These are phyloP conservation scores for Porites lutea DNA, from an alignment of 64 coral and sea anemone species.

Conservation along the genomic window DNA sequence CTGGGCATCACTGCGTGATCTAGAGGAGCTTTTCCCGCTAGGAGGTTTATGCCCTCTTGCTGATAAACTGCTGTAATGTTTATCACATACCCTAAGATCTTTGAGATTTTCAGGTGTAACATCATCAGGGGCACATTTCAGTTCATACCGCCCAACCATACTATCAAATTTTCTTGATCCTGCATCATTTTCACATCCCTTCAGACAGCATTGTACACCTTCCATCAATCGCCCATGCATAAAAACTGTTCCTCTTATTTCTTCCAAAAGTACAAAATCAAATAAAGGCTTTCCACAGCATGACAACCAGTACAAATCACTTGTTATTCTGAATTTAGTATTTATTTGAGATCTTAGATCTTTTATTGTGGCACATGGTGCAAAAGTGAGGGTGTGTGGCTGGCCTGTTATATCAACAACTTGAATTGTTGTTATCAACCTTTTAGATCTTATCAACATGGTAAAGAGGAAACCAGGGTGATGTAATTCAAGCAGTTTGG, in stretches of 20 bases:
- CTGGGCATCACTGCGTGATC: background rate
- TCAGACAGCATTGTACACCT: background rate
- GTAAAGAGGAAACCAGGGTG: conserved; percentile 5
- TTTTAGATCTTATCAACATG: background rate
- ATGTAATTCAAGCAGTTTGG: conserved; percentile 17
- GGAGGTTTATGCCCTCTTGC: background rate
- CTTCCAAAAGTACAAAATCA: background rate
- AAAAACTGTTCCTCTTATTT: background rate
- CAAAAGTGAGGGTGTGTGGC: background rate
- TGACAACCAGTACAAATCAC: background rate
- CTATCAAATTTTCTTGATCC: background rate
- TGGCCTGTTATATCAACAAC: background rate
- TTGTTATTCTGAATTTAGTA: too few relatives aligned
- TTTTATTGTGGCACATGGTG: background rate
- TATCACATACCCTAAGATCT: background rate
- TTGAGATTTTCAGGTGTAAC: background rate
- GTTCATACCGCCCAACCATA: background rate
- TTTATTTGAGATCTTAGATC: too few relatives aligned
- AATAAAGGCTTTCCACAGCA: background rate
- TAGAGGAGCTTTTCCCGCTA: background rate
- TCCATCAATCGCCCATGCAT: background rate
- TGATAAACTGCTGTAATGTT: background rate
- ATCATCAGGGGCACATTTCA: background rate
- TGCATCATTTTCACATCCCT: background rate
- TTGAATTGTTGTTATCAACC: background rate